Evolutionary conservation across 92 coral and sea anemone genomes (phyloP).

Genomic region (Heteractis magnifica): DNA sequence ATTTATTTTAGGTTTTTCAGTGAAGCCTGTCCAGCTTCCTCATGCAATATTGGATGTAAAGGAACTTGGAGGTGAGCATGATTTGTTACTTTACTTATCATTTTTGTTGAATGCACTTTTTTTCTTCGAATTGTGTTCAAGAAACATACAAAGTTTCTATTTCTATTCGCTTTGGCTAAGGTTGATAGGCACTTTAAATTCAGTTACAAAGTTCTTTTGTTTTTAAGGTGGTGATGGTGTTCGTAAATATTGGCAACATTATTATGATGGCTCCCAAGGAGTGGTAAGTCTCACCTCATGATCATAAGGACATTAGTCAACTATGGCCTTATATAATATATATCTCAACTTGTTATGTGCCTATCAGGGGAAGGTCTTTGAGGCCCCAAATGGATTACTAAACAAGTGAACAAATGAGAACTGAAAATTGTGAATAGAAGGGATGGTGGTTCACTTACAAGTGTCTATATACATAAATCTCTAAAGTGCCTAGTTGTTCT

Average conservation of each 20-base stretch:
- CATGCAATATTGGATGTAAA: conserved; percentile 86
- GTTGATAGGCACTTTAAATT: neutral
- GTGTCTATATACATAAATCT: no score
- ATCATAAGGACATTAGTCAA: no score
- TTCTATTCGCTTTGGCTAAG: neutral
- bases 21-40: conserved; percentile 85
- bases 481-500: no score
- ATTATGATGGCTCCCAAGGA: conserved; percentile 81
- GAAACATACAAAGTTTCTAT: no score
- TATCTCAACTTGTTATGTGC: no score
- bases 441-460: no score
- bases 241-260: conserved; percentile 92
- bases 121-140: no score
- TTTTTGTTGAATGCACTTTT: neutral
- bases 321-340: no score
- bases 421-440: no score
- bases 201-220: neutral
- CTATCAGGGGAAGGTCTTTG: no score
- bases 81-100: neutral
- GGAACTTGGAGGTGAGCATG: conserved; percentile 89
- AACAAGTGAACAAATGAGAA: no score
- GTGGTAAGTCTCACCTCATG: conserved; percentile 54
- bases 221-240: conserved; percentile 73
- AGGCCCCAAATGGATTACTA: no score
- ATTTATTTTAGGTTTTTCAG: conserved; percentile 76